Conservation (phyloP, 2,888 invertebrate genomes). For the Drosophila cyrtoloma region DNA sequence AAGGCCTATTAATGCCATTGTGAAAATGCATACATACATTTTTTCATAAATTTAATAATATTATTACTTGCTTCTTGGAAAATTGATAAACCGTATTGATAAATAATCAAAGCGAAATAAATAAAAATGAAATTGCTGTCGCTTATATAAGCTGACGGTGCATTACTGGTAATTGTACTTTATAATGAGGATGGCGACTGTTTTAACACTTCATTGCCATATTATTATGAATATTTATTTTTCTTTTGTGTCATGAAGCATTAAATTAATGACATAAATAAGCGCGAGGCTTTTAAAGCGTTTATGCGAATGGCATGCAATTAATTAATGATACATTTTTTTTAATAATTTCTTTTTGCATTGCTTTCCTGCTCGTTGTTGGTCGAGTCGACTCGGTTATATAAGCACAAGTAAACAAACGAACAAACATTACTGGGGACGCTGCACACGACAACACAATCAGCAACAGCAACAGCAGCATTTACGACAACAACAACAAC, state of each 20-base stretch:
- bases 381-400: background rate
- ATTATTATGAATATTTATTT: conserved; percentile 7
- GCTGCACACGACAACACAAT: conserved; percentile 30
- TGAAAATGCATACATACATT: background rate
- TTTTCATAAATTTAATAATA: background rate
- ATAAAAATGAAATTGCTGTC: background rate
- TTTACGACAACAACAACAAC: background rate
- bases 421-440: conserved; percentile 19
- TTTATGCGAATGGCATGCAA: conserved; percentile 50
- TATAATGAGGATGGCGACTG: conserved; percentile 7
- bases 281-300: conserved; percentile 53
- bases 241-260: conserved; percentile 2
- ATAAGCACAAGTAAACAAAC: conserved; percentile 8
- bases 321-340: conserved; percentile 58
- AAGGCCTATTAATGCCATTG: background rate
- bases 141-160: conserved; percentile 1
- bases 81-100: background rate
- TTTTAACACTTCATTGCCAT: conserved; percentile 35
- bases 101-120: background rate
- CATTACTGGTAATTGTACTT: conserved; percentile 9
- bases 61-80: background rate
- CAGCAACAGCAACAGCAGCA: background rate
- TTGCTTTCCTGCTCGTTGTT: background rate
- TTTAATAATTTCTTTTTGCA: conserved; percentile 5
- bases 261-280: conserved; percentile 48